Evolutionary conservation across 2,113 vertebrate species (phyloP), one percentile per base, ranked within the genome.

Genomic region (Conger conger): DNA sequence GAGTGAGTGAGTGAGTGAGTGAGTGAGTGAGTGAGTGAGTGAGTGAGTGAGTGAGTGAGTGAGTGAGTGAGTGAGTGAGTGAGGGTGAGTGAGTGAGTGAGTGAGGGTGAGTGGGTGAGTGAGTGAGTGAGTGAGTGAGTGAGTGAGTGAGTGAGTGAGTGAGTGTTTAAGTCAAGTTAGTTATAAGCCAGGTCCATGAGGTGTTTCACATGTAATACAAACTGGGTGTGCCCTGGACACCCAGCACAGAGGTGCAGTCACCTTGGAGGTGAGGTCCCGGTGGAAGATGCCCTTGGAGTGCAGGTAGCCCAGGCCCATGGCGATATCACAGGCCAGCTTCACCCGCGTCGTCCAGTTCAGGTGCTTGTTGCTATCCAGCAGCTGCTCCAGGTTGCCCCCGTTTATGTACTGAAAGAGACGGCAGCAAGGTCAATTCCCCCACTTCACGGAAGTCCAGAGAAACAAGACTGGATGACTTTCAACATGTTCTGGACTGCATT

Each of bases 281-380:
- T 99, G 98, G 94, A 99, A 99, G 93, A 99, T 97, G 92, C 98
- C 98, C 94, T 98, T 99, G 50, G 95, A 96, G 93, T 99, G 98
- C 90, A 99, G 95, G 87, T 99, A 99, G 87, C 95, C 91, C 91
- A 99, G 92, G 77, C 98, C 98, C 87, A 96, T 92, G 79, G 97
- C 96, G 45, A 99, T 95, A 57, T 99, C 98, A 83, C 91, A 93
- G 0, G 96, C 97, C 92, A 99, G 89, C 88, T 99, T 99, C 88
- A 98, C 95, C 86, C 98, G 94, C 15, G 94, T 93, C 17, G 93
- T 92, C 98, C 98, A 99, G 78, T 96, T 95, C 88, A 99, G 95
- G 89, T 96, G 95, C 87, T 97, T 96, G 94, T 97, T 96, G 91
- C 98, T 94, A 87, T 99, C 98, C 73, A 99, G 90, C 37, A 99